phyloP scores from a whole-genome alignment of 2,113 vertebrate species.

The Raphicerus campestris region DNA sequence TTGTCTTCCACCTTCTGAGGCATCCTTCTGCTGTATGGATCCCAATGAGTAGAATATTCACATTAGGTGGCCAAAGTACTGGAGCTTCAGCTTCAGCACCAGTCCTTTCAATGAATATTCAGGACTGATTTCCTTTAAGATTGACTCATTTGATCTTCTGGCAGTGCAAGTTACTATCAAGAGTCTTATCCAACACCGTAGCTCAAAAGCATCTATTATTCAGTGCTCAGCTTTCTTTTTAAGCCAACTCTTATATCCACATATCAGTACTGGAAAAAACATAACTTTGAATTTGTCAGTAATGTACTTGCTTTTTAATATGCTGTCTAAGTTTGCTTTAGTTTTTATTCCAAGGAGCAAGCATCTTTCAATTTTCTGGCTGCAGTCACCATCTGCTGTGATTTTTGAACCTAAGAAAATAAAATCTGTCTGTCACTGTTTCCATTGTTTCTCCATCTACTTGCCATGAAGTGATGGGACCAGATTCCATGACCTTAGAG shows the following conservation, averaged over 20 bases:
- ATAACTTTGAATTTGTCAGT: neutral
- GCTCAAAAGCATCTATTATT: neutral
- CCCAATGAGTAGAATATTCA: neutral
- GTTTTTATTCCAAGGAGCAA: neutral
- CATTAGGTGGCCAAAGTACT: neutral
- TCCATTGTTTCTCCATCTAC: neutral
- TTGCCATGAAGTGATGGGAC: neutral
- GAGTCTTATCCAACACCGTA: neutral
- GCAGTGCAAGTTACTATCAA: neutral
- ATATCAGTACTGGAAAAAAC: neutral
- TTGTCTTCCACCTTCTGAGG: neutral
- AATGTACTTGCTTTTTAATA: neutral
- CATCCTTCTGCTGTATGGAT: neutral
- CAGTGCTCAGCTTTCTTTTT: neutral
- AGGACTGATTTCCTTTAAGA: neutral
- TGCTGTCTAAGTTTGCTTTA: neutral
- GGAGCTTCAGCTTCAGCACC: neutral
- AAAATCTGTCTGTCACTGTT: neutral
- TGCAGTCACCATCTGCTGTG: neutral
- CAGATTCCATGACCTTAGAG: neutral
- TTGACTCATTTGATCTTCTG: neutral
- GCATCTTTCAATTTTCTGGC: neutral
- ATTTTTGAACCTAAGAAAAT: neutral
- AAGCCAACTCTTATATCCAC: neutral
- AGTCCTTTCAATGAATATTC: neutral